Percentiles rank a stretch among this genome's conserved stretches.
phyloP scores from a whole-genome alignment of 2,797 vertebrate genomes.

The Champsocephalus gunnari region DNA sequence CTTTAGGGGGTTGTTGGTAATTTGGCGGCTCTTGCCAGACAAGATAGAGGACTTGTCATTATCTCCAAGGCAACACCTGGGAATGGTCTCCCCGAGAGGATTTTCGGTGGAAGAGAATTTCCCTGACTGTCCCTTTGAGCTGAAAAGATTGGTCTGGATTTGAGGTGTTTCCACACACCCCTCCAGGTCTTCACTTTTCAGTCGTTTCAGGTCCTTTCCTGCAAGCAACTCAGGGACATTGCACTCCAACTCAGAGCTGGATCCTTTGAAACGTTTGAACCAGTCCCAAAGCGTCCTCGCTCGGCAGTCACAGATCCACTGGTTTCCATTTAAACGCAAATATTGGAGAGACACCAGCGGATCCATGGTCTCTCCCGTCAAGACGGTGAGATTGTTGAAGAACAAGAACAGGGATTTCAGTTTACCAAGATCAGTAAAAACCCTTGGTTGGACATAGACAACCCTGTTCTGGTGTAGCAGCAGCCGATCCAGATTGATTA shows the following conservation, averaged over 20 bases:
- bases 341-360: conserved; percentile 93
- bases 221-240: conserved; percentile 87
- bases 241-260: conserved; percentile 95
- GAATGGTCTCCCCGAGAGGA: conserved; percentile 82
- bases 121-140: conserved; percentile 85
- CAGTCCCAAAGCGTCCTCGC: conserved; percentile 96
- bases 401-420: conserved; percentile 96
- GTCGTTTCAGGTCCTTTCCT: conserved; percentile 91
- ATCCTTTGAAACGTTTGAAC: conserved; percentile 97
- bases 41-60: conserved; percentile 93
- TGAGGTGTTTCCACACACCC: conserved; percentile 89
- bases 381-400: conserved; percentile 94
- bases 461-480: conserved; percentile 96
- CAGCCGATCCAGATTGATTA: conserved; percentile 93
- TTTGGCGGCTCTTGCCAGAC: conserved; percentile 90
- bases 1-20: conserved; percentile 91
- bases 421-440: conserved; percentile 93
- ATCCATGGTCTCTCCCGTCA: conserved; percentile 92
- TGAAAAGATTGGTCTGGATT: conserved; percentile 88
- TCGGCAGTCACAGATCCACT: conserved; percentile 98
- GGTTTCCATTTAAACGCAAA: conserved; percentile 95
- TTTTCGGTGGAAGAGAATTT: conserved; percentile 86
- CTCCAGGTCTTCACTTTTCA: conserved; percentile 90
- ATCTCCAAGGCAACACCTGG: conserved; percentile 93
- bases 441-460: conserved; percentile 88